Evolutionary conservation across 2,797 vertebrate species (phyloP).

Genomic region (Brachymystax lenok): DNA sequence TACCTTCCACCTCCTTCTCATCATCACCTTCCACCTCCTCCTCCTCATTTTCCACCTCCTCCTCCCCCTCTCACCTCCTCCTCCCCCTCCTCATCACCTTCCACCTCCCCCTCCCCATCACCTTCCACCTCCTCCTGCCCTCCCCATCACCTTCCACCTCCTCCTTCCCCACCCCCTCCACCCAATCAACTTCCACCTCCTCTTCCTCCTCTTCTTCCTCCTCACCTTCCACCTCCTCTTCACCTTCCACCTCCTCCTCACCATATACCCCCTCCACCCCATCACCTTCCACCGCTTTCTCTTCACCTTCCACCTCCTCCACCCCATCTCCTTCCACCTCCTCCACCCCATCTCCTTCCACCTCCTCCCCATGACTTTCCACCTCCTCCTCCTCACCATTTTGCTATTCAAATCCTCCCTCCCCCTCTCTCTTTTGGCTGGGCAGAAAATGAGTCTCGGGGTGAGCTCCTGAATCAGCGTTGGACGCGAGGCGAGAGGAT

Average conservation of each 20-base stretch:
- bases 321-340: slow-evolving; percentile 33
- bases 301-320: background rate
- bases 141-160: background rate
- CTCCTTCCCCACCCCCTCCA: background rate
- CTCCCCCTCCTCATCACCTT: background rate
- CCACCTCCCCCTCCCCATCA: slow-evolving; percentile 5
- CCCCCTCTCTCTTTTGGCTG: slow-evolving; percentile 37
- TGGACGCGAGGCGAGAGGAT: slow-evolving; percentile 92
- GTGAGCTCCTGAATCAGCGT: slow-evolving; percentile 94
- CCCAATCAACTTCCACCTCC: no score
- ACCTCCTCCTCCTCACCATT: slow-evolving; percentile 18
- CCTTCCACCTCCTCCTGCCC: no score
- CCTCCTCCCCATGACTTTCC: slow-evolving; percentile 46
- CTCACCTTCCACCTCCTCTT: no score
- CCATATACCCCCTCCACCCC: no score
- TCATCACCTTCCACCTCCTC: no score
- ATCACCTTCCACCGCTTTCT: background rate
- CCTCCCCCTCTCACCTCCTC: no score
- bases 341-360: slow-evolving; percentile 31
- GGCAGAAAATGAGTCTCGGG: slow-evolving; percentile 95
- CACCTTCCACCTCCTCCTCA: no score
- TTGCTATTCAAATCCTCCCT: background rate
- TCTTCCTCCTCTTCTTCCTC: no score
- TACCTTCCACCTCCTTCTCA: no score
- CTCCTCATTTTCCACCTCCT: no score